Evolutionary conservation across 2,888 invertebrate genomes (phyloP).

Genomic region (Phaedon cochleariae): DNA sequence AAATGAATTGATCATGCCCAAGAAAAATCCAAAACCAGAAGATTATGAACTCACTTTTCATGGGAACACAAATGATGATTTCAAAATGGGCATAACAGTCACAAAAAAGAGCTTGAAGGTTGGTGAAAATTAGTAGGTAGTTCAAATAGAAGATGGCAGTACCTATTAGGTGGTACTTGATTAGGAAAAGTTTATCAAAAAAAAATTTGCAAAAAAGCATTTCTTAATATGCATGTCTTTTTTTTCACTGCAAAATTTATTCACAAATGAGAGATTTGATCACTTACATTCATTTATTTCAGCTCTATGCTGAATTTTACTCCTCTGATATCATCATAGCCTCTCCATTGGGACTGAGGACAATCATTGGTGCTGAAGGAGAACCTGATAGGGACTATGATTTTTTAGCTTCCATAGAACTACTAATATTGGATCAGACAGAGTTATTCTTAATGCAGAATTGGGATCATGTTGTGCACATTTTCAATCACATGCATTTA

Average conservation of each 20-base stretch:
- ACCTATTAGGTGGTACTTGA: no score
- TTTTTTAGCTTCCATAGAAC: slow-evolving; percentile 92
- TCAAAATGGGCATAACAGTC: slow-evolving; percentile 90
- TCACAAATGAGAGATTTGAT: no score
- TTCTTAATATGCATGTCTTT: no score
- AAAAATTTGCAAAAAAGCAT: no score
- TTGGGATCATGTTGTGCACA: slow-evolving; percentile 92
- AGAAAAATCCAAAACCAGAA: slow-evolving; percentile 84
- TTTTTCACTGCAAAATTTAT: no score
- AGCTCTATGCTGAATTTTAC: slow-evolving; percentile 92
- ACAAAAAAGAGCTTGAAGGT: slow-evolving; percentile 93
- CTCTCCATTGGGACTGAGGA: slow-evolving; percentile 91
- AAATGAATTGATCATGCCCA: slow-evolving; percentile 77
- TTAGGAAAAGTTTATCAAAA: no score
- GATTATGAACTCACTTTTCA: slow-evolving; percentile 88
- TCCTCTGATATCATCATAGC: slow-evolving; percentile 94
- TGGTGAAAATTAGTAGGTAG: slow-evolving; percentile 37
- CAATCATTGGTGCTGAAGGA: slow-evolving; percentile 88
- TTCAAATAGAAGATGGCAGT: background rate
- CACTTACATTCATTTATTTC: no score
- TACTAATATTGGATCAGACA: slow-evolving; percentile 85
- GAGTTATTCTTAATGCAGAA: slow-evolving; percentile 96
- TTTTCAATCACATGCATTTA: slow-evolving; percentile 86
- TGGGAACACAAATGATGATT: slow-evolving; percentile 95
- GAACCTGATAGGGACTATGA: slow-evolving; percentile 87